phyloP scores from a whole-genome alignment of 2,888 invertebrate species.

The Mythimna vitellina region DNA sequence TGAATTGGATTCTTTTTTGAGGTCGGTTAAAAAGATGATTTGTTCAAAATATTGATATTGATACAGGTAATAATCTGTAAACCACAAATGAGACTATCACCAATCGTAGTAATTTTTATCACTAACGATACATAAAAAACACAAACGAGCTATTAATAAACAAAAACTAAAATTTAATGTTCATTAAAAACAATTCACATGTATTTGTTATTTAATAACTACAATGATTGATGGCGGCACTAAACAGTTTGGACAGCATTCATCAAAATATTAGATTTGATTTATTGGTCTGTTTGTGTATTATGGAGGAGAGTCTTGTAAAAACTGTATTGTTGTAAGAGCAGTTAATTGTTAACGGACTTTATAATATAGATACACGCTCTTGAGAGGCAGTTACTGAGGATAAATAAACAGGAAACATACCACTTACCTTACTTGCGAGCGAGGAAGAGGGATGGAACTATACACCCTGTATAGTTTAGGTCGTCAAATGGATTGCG shows the following conservation, averaged over 20 bases:
- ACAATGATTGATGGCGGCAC: conserved; percentile 44
- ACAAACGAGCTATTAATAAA: conserved; percentile 22
- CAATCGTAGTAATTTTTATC: neutral
- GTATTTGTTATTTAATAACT: conserved; percentile 35
- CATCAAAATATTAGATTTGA: conserved; percentile 37
- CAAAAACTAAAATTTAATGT: conserved; percentile 22
- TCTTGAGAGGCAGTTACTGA: too few relatives aligned
- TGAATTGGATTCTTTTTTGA: too few relatives aligned
- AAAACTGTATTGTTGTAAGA: conserved; percentile 1
- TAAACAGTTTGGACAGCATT: conserved; percentile 42
- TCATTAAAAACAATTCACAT: conserved; percentile 33
- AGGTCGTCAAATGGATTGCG: too few relatives aligned
- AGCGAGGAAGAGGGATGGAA: too few relatives aligned
- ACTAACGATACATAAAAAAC: conserved; percentile 12
- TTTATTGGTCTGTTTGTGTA: conserved; percentile 36
- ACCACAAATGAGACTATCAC: too few relatives aligned
- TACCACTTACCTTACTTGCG: too few relatives aligned
- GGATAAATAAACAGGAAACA: too few relatives aligned
- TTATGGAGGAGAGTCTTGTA: conserved; percentile 12
- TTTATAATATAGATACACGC: neutral
- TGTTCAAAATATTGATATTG: too few relatives aligned
- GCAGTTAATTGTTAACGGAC: neutral
- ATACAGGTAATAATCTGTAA: too few relatives aligned
- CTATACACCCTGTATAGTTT: too few relatives aligned
- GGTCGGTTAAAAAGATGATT: too few relatives aligned